Evolutionary conservation across 2,888 invertebrate species (phyloP), one percentile per base, ranked within the genome.

Genomic region (Euspilapteryx auroguttella): DNA sequence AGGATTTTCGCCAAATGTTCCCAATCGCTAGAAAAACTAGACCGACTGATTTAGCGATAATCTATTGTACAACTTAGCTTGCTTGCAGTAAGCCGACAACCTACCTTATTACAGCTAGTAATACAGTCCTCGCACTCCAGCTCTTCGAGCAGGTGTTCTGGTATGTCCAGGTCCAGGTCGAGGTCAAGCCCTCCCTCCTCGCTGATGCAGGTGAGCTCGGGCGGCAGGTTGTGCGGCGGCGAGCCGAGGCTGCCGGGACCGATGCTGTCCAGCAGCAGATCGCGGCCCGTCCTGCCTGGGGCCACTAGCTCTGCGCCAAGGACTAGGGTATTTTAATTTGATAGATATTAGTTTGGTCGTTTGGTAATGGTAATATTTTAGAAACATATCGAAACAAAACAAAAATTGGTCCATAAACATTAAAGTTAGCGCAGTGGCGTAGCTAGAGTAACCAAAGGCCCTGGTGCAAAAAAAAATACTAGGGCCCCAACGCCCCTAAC

Each of bases 181-280:
- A 89, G 83, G 45, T 89, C 89, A 1, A 88, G 84, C 28, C 89
- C 87, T 14, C 89, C 89, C 49, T 90, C 90, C 56, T 90, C 90
- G 26, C 88, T 89, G 53, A 89, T 89, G 61, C 89, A 89, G 9
- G 89, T 89, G 37, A 90, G 76, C 57, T 89, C 89, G 2, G 86
- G 85, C 32, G 55, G 86, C 55, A 69, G 41, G 69, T 69, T 65
- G 47, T 75, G 49, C 39, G 79, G 55, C 39, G 78, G 56, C 37
- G 69, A 61, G 39, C 78, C 65, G 28, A 75, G 51, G 34, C 65
- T 65, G 36, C 66, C 69, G 1, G 65, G 65, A 1, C 75, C 63
- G 21, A 71, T 61, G 49, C 62, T 64, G 44, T 66, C 73, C 28
- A 73, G 42, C 8, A 66, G 37, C 3, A 71, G 45, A 26, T 73